Conservation (phyloP, 2,888 invertebrate genomes). For the Papilio protenor region DNA sequence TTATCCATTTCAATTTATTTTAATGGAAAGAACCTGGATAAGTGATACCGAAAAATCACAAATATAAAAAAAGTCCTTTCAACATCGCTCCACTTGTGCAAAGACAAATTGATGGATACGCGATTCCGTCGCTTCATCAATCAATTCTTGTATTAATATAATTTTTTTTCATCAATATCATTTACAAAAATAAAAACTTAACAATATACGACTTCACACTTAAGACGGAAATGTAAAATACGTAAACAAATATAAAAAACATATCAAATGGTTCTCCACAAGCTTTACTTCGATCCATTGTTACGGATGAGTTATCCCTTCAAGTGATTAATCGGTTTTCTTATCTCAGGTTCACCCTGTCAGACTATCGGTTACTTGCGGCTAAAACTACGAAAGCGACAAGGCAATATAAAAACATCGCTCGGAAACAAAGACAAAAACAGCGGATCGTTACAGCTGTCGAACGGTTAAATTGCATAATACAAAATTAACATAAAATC, state of each 20-base stretch:
- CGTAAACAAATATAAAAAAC: neutral
- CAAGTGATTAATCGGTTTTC: conserved; percentile 41
- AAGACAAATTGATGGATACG: conserved; percentile 23
- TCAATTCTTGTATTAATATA: conserved; percentile 13
- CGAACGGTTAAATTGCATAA: neutral
- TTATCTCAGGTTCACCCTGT: conserved; percentile 37
- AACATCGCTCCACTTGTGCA: conserved; percentile 1
- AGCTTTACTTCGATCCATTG: conserved; percentile 23
- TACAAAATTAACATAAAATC: conserved; percentile 1
- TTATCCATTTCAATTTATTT: neutral
- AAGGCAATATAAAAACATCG: conserved; percentile 21
- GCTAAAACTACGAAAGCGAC: conserved; percentile 25
- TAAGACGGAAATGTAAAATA: neutral
- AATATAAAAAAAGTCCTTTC: neutral
- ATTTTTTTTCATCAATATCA: neutral
- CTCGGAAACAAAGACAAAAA: conserved; percentile 16
- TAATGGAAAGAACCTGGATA: neutral
- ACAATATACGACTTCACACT: neutral
- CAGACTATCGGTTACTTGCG: conserved; percentile 37
- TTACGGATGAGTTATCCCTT: conserved; percentile 31
- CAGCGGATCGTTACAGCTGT: neutral
- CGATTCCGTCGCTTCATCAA: conserved; percentile 4
- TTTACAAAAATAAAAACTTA: neutral
- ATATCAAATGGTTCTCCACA: neutral
- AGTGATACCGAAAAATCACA: neutral